These are phyloP conservation scores for Baryphthengus martii DNA, from an alignment of 2,113 vertebrate genomes.

Conservation along the genomic window DNA sequence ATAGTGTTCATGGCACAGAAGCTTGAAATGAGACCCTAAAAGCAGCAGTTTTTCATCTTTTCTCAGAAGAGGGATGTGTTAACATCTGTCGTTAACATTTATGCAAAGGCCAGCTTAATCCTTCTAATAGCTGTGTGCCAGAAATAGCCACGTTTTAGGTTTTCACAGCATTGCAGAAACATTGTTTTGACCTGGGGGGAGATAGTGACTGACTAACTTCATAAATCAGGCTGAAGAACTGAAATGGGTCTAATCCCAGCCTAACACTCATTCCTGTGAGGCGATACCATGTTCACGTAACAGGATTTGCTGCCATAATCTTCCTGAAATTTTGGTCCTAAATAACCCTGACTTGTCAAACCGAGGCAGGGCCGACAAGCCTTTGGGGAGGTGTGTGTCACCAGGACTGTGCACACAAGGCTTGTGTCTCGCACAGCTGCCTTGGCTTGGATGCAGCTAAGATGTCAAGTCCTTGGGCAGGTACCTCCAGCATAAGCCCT, in stretches of 20 bases:
- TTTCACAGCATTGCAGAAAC: not conserved
- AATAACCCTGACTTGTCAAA: not conserved
- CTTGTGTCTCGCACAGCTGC: accelerated
- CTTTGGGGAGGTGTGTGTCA: not conserved
- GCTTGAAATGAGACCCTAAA: not conserved
- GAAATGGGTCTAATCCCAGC: not conserved
- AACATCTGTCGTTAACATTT: not conserved
- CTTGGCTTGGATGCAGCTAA: not conserved
- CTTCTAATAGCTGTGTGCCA: not conserved
- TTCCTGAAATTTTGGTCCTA: not conserved
- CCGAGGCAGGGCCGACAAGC: not conserved
- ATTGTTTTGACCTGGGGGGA: not conserved
- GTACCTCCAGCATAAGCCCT: not conserved
- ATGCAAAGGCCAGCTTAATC: not conserved
- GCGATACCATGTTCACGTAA: not conserved
- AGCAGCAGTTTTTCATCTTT: not conserved
- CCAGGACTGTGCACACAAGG: accelerated
- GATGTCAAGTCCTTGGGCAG: not conserved
- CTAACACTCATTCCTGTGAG: not conserved
- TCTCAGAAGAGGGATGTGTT: not conserved
- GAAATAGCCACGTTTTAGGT: not conserved
- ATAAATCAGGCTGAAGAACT: not conserved
- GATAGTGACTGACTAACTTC: not conserved
- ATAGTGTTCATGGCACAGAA: not conserved
- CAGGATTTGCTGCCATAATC: not conserved